Base-by-base conservation (phyloP, 2,113 vertebrate genomes). In the Arizona elegans region DNA sequence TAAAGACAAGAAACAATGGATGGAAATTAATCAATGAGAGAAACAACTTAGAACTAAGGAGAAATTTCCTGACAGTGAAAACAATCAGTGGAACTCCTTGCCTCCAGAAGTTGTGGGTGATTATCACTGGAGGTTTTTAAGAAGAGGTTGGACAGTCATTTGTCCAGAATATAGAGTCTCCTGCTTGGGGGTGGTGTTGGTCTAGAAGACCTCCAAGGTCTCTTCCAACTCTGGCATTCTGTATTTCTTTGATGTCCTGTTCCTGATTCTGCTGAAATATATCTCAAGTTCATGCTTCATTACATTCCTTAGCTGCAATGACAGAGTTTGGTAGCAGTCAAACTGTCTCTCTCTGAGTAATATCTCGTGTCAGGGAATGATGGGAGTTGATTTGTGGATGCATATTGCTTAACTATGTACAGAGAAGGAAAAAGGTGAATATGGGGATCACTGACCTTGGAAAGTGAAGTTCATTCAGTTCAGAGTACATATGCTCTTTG, bases 341-440 rank as follows among this genome's bases (percentile, higher is more conserved):
- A 26, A 1, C 7, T 75, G 10, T 52, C 26, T 70, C 50, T 86
- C 53, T 7, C 4, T 10, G 0, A 86, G 29, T 12, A 1, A 88
- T 94, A 54, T 70, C 86, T 23, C 23, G n/a, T 92, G 29, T 26
- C 12, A 43, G 56, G 91, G 53, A 11, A 87, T 90, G 75, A 17
- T 19, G 21, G 29, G 53, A 90, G 88, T 92, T 92, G 23, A 59
- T 89, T 43, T 53, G 87, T 92, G 56, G 33, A n/a, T 59, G 0
- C 12, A 55, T 94, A 91, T 86, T 95, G 95, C 96, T 96, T 59
- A 95, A 81, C 94, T 59, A 92, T 81, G 8, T 11, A 2, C 94
- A 90, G 52, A 93, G 53, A 88, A 90, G 92, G 13, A 21, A 91
- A 94, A 95, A 96, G 96, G 96, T 96, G 96, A 96, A 96, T 95